Base-by-base conservation (phyloP, 2,113 vertebrate species). In the Equus quagga region DNA sequence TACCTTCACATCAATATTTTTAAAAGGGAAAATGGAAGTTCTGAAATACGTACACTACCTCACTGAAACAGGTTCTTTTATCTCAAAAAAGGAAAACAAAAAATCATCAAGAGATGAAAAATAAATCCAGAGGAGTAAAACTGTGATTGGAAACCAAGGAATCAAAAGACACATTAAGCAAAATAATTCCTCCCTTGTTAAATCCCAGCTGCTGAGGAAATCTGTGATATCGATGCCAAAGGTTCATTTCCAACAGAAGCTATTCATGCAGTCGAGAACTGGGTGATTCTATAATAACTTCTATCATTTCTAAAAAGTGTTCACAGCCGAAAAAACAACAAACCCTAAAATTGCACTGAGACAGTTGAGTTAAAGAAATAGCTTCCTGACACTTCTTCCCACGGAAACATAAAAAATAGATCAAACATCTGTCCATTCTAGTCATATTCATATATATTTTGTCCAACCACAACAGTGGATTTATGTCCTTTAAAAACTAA, bases 321-420 rank as follows among this genome's bases (percentile, higher is more conserved):
- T 72, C 80, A 60, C 4, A 79, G 23, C 56, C 87, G 41, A 12
- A n/a, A 64, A 75, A 41, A 51, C 28, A n/a, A 85, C 17, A 76
- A 80, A 44, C 8, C 23, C 26, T 65, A 91, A 96, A 85, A 91
- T 17, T 73, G 44, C 15, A 64, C 8, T 11, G 56, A 87, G 72
- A 89, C 69, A 76, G 64, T 97, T 92, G 21, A 78, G 58, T 85
- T 83, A 41, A 95, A 89, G 89, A 88, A 84, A 92, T 19, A 19
- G 58, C 58, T 94, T 83, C 46, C 75, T 92, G 73, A 67, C 80
- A 96, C 82, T 81, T 79, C 78, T 95, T 73, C 83, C 86, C 94
- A 95, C 54, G 86, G 78, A 88, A 75, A 93, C 51, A 51, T 84
- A 96, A 97, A 97, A 91, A 95, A 90, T 14, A 89, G 64, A 83